phyloP scores from a whole-genome alignment of 2,113 vertebrate genomes.

The Parus major region DNA sequence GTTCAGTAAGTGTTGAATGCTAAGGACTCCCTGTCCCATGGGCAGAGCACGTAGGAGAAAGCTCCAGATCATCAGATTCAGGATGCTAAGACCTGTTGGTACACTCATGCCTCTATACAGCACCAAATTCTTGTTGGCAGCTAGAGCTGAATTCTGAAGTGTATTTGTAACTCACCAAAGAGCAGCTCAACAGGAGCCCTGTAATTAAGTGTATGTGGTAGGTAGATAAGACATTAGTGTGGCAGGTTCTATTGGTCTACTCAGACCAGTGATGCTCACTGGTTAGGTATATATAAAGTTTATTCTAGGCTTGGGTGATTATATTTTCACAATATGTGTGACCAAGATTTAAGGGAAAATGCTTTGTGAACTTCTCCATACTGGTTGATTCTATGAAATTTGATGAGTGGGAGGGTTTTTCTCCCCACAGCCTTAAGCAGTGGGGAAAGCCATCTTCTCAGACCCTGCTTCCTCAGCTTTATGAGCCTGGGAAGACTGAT shows the following conservation, averaged over 20 bases:
- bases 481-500: not conserved
- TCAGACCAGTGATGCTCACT: not conserved
- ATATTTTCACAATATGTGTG: not conserved
- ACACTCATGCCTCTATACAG: not conserved
- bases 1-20: not conserved
- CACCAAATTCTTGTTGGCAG: fast-evolving
- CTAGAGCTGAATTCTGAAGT: not conserved
- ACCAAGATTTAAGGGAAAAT: not conserved
- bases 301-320: not conserved
- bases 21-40: not conserved
- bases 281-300: not conserved
- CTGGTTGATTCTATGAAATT: not conserved
- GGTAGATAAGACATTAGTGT: not conserved
- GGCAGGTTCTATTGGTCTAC: not conserved
- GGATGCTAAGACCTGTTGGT: not conserved
- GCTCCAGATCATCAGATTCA: too few relatives aligned
- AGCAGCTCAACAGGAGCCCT: not conserved
- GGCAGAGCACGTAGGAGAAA: not conserved
- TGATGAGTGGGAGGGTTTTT: not conserved
- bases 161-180: not conserved
- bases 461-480: not conserved
- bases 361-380: not conserved
- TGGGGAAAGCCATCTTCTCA: not conserved
- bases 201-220: not conserved
- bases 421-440: not conserved